Conservation (phyloP, 2,888 invertebrate species). For the Netelia inedita region DNA sequence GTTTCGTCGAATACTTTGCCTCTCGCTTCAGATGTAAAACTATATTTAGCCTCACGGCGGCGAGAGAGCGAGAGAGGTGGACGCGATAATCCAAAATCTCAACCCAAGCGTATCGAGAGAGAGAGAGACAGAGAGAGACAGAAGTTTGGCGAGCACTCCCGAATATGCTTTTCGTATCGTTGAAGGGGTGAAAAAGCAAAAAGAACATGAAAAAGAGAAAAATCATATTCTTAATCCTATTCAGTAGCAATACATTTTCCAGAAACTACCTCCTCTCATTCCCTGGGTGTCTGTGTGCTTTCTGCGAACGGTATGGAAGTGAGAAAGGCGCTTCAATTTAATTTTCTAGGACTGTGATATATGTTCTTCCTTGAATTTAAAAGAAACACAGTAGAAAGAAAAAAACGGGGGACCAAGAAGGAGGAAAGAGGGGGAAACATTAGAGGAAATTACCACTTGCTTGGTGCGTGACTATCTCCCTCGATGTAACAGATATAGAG, state of each 20-base stretch:
- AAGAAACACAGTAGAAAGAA: constrained; percentile 72
- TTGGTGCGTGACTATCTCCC: constrained; percentile 74
- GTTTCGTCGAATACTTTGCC: constrained; percentile 56
- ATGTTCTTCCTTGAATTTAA: constrained; percentile 70
- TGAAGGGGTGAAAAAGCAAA: background rate
- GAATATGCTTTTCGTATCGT: constrained; percentile 28
- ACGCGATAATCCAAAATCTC: constrained; percentile 63
- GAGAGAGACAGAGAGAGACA: background rate
- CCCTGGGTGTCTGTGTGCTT: constrained; percentile 10
- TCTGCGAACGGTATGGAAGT: background rate
- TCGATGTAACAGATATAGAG: constrained; percentile 56
- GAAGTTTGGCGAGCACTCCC: constrained; percentile 35
- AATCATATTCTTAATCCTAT: constrained; percentile 62
- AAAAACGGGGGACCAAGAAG: constrained; percentile 12
- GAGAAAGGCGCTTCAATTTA: constrained; percentile 69
- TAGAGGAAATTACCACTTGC: constrained; percentile 81
- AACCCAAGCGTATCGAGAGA: constrained; percentile 51
- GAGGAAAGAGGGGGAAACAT: constrained; percentile 71
- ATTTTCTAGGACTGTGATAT: constrained; percentile 72
- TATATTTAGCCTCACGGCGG: constrained; percentile 63
- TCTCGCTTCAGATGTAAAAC: constrained; percentile 52
- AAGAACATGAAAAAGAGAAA: constrained; percentile 15
- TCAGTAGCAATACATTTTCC: constrained; percentile 57
- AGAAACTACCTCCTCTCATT: constrained; percentile 35
- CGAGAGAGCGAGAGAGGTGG: constrained; percentile 13